Percentiles rank a stretch among this genome's conserved stretches.
These are phyloP conservation scores for Entelurus aequoreus DNA, from an alignment of 2,113 vertebrate genomes.

Conservation along the genomic window DNA sequence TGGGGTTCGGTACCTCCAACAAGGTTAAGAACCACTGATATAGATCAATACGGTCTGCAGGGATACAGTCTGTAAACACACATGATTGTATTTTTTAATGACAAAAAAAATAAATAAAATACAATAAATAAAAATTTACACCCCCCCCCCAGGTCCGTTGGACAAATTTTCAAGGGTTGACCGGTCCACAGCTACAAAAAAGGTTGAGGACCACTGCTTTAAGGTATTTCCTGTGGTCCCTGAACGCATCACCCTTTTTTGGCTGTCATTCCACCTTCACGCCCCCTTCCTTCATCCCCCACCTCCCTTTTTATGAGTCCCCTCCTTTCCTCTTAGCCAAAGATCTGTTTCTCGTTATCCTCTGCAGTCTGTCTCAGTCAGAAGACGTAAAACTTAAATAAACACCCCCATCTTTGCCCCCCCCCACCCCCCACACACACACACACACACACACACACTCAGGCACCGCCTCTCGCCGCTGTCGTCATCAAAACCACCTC, in stretches of 20 bases:
- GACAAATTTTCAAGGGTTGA: no score
- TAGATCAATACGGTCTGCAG: no score
- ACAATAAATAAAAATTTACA: no score
- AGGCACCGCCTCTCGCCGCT: background rate
- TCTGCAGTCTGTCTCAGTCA: slow-evolving; percentile 75
- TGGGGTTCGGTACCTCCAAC: no score
- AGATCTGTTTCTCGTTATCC: slow-evolving; percentile 79
- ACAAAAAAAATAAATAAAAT: no score
- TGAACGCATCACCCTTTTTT: slow-evolving; percentile 41
- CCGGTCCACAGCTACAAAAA: no score
- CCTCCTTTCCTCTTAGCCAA: slow-evolving; percentile 37
- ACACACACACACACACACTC: slow-evolving; percentile 12
- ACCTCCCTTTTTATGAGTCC: slow-evolving; percentile 21
- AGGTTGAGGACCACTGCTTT: no score
- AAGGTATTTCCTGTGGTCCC: slow-evolving; percentile 53
- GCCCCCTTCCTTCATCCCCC: slow-evolving; percentile 30
- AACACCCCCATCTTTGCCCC: slow-evolving; percentile 45
- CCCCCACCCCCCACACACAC: background rate
- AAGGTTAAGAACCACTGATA: no score
- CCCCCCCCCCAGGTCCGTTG: no score
- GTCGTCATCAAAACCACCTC: background rate
- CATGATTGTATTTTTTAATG: no score
- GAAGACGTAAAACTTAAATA: slow-evolving; percentile 75
- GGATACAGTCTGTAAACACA: no score
- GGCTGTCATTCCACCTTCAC: slow-evolving; percentile 48